These are phyloP conservation scores for Gallinago undulata DNA, from an alignment of 2,113 vertebrate genomes.

Conservation along the genomic window DNA sequence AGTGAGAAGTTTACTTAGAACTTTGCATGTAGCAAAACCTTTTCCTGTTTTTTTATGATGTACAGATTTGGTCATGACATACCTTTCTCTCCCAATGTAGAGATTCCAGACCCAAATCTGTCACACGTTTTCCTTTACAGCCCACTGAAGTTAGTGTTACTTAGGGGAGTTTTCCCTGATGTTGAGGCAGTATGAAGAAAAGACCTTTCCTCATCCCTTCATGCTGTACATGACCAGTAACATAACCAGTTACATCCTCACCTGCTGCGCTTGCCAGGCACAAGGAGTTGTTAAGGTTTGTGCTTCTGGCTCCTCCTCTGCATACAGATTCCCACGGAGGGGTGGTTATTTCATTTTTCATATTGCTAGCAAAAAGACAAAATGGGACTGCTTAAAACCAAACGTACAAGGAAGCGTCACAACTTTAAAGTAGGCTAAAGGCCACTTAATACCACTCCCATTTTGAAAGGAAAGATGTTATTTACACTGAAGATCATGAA, in stretches of 20 bases:
- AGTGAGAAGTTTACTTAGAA: background rate
- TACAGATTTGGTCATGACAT: background rate
- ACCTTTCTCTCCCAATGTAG: background rate
- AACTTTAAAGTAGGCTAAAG: background rate
- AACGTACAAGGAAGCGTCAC: fast-evolving
- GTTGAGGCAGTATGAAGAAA: background rate
- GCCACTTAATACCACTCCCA: background rate
- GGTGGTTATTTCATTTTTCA: background rate
- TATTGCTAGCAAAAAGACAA: background rate
- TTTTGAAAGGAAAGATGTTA: background rate
- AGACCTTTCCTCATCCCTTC: background rate
- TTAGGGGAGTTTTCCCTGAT: background rate
- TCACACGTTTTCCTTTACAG: background rate
- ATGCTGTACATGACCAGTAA: fast-evolving
- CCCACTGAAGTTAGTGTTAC: background rate
- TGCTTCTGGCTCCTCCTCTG: background rate
- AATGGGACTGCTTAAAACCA: background rate
- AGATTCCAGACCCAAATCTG: background rate
- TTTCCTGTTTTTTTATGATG: background rate
- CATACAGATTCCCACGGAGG: background rate
- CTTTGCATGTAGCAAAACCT: background rate
- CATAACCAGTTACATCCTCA: background rate
- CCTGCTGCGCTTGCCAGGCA: background rate
- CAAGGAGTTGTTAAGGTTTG: background rate
- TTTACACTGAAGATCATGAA: background rate